Evolutionary conservation across 92 coral and sea anemone genomes (phyloP), one percentile per base, ranked within the genome.

Genomic region (Plumapathes pennacea): DNA sequence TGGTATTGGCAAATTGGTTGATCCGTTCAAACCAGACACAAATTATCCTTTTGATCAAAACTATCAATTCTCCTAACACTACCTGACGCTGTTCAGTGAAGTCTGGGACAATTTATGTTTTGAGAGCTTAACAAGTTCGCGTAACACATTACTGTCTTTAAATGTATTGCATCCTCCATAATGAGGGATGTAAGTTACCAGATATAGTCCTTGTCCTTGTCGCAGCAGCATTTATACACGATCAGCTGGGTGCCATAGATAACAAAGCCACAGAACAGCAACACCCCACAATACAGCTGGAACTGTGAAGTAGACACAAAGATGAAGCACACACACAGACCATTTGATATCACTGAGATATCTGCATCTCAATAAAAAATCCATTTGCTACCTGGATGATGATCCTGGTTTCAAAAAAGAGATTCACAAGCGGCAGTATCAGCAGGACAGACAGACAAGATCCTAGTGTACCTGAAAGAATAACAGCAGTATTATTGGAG

Each of bases 171-270:
- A n/a, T n/a, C n/a, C n/a, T n/a, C n/a, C n/a, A n/a, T n/a, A n/a
- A n/a, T n/a, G n/a, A n/a, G n/a, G 8, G 40, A 14, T 32, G n/a
- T 2, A 20, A 60, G 81, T 67, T 68, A 92, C 98, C 98, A 92
- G 52, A 92, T 82, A 69, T 59, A 92, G 69, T 92, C 98, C 53
- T 82, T 80, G 78, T 92, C 96, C 29, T 96, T 96, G 22, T 32
- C 51, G 70, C 83, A 78, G 61, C 72, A 77, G 46, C 71, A 46
- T 48, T 92, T 92, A 76, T 84, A 85, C 32, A 92, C 98, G 60
- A 92, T 92, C 71, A 92, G 87, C 67, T 92, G 98, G 40, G 98
- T 92, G 75, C 88, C 98, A 41, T 88, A 92, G 40, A 88, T 64
- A 12, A 92, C 72, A 81, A 92, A 82, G 39, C 77, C 87, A 76